phyloP scores from a whole-genome alignment of 1,140 invertebrate genomes.

The Saccostrea echinata region DNA sequence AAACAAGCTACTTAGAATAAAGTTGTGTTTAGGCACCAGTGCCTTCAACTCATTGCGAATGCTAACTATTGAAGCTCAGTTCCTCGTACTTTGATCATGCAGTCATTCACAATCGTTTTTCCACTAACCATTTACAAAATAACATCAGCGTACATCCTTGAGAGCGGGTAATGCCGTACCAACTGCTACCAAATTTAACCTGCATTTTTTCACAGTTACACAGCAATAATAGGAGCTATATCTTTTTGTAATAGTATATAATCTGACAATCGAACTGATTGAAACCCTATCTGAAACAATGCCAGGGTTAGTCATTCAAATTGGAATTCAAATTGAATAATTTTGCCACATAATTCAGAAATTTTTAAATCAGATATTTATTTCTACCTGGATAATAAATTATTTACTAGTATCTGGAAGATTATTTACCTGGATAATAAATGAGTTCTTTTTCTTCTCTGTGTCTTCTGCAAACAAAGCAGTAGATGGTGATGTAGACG shows the following conservation, averaged over 20 bases:
- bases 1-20: not conserved
- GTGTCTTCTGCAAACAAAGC: constrained; percentile 54
- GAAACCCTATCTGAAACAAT: too few relatives aligned
- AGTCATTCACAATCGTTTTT: not conserved
- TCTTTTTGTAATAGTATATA: not conserved
- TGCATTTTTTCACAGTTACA: constrained; percentile 14
- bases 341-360: not conserved
- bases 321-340: not conserved
- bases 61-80: not conserved
- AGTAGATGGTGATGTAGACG: constrained; percentile 50
- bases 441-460: constrained; percentile 52
- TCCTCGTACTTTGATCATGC: not conserved
- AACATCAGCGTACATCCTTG: not conserved
- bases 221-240: not conserved
- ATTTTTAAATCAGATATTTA: not conserved
- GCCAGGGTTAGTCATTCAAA: too few relatives aligned
- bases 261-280: too few relatives aligned
- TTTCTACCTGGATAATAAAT: constrained; percentile 57
- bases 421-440: constrained; percentile 58
- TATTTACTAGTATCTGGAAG: too few relatives aligned
- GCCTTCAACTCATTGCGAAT: not conserved
- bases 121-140: not conserved
- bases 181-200: not conserved
- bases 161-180: not conserved
- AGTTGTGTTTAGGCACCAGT: too few relatives aligned